Evolutionary conservation across 2,888 invertebrate genomes (phyloP), one percentile per base, ranked within the genome.

Genomic region (Pocota personata): DNA sequence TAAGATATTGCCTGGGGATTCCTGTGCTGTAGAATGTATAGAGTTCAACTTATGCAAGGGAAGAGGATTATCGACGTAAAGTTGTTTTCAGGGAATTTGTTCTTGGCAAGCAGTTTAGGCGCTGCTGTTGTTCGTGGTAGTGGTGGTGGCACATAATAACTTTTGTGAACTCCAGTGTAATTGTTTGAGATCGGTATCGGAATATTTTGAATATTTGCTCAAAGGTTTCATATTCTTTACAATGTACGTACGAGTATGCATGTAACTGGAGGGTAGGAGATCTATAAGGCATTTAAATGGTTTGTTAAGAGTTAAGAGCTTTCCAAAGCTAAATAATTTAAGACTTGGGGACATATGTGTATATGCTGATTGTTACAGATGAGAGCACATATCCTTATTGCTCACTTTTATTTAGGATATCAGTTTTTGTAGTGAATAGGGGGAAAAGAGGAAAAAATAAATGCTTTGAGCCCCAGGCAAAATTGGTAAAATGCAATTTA

Each of bases 131-230:
- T 8, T 57, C 14, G 3, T 55, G 30, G 16, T 30, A 8, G 43
- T 43, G n/a, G 12, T 14, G 27, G 12, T 46, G 5, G 8, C 4
- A 19, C 27, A 32, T 37, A 76, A 69, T 43, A 69, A 69, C 50
- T 77, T 75, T 62, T 69, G 60, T 43, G 5, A 58, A 60, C 21
- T 62, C 52, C 43, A 67, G 43, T 60, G 66, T 58, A 73, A 57
- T 66, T 57, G 48, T 72, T 71, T 55, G 14, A 72, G 40, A 72
- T 58, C 40, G 30, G 27, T 46, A 66, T 66, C 60, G 35, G 35
- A 60, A 60, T 60, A 64, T 72, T 78, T 72, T 32, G 46, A 72
- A 57, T 78, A 40, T 69, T 52, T 24, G 8, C 35, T 21, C 21
- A 35, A 24, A 7, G 35, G 24, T 21, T 21, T 50, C 24, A 5